Conservation (phyloP, 2,797 vertebrate genomes). For the Takifugu rubripes region DNA sequence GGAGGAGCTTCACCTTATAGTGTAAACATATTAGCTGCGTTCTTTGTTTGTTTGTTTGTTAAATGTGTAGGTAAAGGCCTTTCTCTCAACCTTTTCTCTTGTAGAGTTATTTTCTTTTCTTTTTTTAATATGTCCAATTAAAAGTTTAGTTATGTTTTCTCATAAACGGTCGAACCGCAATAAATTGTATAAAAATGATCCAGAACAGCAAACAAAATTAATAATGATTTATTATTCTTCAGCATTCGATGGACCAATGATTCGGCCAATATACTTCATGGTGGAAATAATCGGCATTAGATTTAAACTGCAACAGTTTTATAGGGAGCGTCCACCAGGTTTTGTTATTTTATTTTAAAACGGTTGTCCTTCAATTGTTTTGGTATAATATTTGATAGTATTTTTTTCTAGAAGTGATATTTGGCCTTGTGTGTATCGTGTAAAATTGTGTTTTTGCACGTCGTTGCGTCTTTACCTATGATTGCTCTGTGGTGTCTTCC, state of each 20-base stretch:
- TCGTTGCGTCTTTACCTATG: neutral
- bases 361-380: neutral
- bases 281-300: no score
- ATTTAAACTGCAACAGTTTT: no score
- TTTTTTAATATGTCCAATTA: neutral
- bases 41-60: neutral
- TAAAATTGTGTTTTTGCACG: neutral
- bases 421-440: neutral
- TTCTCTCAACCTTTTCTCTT: neutral
- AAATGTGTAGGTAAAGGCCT: neutral
- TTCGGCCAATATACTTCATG: no score
- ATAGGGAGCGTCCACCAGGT: no score
- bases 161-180: neutral
- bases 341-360: no score
- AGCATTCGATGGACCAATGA: no score
- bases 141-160: neutral
- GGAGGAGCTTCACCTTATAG: fast-evolving
- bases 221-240: no score
- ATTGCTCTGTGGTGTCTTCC: neutral
- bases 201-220: no score
- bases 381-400: no score
- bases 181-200: no score
- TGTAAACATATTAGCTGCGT: neutral
- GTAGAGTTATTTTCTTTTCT: neutral
- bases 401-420: no score